phyloP scores from a whole-genome alignment of 2,797 vertebrate genomes.

The Anisognathus igniventris region DNA sequence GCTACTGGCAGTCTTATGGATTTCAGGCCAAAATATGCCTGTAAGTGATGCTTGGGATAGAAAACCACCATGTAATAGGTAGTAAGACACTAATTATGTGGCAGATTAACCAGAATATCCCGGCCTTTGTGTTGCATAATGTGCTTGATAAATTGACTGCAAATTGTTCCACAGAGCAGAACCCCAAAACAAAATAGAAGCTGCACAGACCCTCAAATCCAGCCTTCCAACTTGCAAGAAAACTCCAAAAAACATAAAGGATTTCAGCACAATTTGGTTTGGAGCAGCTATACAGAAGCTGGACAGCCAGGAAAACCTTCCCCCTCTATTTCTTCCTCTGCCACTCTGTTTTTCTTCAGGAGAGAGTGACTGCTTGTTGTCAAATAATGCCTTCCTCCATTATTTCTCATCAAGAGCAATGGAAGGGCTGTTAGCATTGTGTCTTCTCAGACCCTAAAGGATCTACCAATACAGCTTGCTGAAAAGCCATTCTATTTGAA shows the following conservation, averaged over 20 bases:
- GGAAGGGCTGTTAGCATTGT: not conserved
- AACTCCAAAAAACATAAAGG: not conserved
- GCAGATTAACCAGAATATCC: not conserved
- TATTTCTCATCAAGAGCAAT: not conserved
- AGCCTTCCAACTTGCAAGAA: not conserved
- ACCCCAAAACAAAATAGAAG: not conserved
- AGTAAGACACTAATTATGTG: not conserved
- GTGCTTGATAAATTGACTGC: not conserved
- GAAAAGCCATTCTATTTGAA: not conserved
- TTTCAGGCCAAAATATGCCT: not conserved
- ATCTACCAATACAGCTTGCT: not conserved
- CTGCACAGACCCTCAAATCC: fast-evolving
- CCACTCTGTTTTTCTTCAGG: not conserved
- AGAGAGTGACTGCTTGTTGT: not conserved
- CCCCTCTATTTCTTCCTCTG: not conserved
- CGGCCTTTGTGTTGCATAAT: not conserved
- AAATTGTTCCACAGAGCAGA: not conserved
- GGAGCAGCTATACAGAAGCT: not conserved
- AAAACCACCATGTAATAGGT: not conserved
- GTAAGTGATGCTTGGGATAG: not conserved
- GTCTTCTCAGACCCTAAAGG: not conserved
- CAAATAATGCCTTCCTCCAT: not conserved
- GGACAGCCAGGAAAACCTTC: not conserved
- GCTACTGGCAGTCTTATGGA: not conserved
- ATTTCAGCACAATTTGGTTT: not conserved